Percentiles rank a stretch among this genome's conserved stretches.
Conservation (phyloP, 2,797 vertebrate species). For the Dendrocincla fuliginosa region DNA sequence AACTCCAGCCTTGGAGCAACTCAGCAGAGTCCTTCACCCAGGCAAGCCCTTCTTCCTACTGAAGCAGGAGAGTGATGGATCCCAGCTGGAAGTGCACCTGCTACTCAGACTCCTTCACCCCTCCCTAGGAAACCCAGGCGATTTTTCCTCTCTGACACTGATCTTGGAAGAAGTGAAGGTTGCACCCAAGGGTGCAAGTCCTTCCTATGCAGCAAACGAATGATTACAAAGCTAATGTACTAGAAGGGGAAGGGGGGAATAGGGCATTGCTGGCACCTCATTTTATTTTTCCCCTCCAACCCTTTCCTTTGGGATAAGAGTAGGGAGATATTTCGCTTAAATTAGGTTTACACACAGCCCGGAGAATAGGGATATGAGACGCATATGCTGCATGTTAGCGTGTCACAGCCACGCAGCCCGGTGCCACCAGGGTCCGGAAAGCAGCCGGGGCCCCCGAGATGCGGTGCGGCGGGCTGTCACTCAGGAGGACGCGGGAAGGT, state of each 20-base stretch:
- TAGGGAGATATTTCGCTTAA: neutral
- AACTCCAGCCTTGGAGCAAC: neutral
- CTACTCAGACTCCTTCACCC: neutral
- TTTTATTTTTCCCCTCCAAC: neutral
- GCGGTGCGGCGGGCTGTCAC: neutral
- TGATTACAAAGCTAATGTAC: neutral
- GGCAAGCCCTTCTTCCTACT: neutral
- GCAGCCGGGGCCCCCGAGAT: neutral
- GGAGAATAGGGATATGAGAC: constrained; percentile 29
- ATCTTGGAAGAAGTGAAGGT: neutral
- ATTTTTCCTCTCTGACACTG: neutral
- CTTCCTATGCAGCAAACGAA: neutral
- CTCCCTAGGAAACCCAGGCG: neutral
- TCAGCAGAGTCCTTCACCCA: neutral
- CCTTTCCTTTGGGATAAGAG: neutral
- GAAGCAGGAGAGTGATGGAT: neutral
- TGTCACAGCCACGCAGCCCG: neutral
- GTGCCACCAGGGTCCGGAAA: neutral
- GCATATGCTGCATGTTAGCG: constrained; percentile 17
- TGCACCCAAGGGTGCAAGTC: neutral
- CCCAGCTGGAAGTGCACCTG: neutral
- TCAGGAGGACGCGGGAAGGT: neutral
- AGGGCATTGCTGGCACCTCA: neutral
- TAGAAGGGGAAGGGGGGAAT: fast-evolving
- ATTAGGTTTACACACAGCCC: constrained; percentile 63